Evolutionary conservation across 35 echinoderm and acorn worm species (phyloP).

Genomic region (Apostichopus japonicus): DNA sequence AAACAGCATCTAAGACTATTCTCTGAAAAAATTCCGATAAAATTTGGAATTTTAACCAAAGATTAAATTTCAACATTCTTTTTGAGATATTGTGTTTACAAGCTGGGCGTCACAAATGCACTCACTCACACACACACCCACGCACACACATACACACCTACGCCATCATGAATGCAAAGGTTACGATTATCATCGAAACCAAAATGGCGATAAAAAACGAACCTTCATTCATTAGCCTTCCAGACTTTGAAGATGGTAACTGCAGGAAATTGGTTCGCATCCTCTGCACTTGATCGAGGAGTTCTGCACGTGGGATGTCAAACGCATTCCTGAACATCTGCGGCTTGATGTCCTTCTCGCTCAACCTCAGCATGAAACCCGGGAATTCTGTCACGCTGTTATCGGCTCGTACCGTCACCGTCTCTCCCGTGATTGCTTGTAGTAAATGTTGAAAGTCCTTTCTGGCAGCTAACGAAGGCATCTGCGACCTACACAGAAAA

Average conservation of each 20-base stretch:
- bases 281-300: conserved; percentile 86
- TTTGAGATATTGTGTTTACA: no score
- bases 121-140: no score
- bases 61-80: no score
- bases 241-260: conserved; percentile 64
- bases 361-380: conserved; percentile 74
- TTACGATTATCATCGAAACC: no score
- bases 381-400: conserved; percentile 91
- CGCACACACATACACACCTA: no score
- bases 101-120: no score
- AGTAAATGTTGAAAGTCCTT: conserved; percentile 96
- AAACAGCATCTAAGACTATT: no score
- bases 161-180: no score
- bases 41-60: no score
- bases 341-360: conserved; percentile 71
- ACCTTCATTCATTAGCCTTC: conserved; percentile 96
- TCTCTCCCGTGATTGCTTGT: conserved; percentile 91
- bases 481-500: conserved; percentile 62
- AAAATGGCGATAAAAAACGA: not conserved
- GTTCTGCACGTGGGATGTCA: conserved; percentile 89
- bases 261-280: conserved; percentile 95
- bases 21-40: no score
- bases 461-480: conserved; percentile 86
- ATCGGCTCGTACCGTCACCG: conserved; percentile 76
- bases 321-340: conserved; percentile 94